Conservation (phyloP, 2,797 vertebrate species). For the Myotis pilosus region DNA sequence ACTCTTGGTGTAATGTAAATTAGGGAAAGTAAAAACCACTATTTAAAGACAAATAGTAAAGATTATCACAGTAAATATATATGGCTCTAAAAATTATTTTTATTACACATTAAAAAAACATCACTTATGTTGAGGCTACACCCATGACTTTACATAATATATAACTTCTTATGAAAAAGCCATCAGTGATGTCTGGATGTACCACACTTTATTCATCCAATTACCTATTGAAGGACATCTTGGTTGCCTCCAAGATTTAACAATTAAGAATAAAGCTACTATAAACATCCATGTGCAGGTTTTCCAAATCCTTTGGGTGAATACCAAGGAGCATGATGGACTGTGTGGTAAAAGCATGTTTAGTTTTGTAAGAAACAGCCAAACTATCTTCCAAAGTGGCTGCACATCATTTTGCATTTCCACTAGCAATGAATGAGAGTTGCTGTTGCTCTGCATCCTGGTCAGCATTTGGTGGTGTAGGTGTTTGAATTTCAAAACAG, state of each 20-base stretch:
- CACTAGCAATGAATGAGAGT: neutral
- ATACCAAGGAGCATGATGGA: neutral
- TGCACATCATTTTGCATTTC: too few relatives aligned
- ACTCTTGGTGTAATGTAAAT: neutral
- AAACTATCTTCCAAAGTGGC: neutral
- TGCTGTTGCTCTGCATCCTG: neutral
- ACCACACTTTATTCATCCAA: neutral
- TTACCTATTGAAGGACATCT: neutral
- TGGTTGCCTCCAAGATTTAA: neutral
- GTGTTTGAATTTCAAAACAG: neutral
- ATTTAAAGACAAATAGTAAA: neutral
- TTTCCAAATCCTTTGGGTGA: neutral
- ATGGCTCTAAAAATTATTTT: slow-evolving; percentile 13
- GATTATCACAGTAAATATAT: neutral
- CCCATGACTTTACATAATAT: neutral
- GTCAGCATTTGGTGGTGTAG: neutral
- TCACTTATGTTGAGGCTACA: neutral
- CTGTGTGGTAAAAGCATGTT: neutral
- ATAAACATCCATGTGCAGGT: neutral
- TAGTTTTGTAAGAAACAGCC: neutral
- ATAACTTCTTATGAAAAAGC: neutral
- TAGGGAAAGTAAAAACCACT: neutral
- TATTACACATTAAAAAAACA: neutral
- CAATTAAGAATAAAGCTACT: neutral
- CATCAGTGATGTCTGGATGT: neutral